Evolutionary conservation across 2,888 invertebrate genomes (phyloP), one percentile per base, ranked within the genome.

Genomic region (Drosophila lutescens): DNA sequence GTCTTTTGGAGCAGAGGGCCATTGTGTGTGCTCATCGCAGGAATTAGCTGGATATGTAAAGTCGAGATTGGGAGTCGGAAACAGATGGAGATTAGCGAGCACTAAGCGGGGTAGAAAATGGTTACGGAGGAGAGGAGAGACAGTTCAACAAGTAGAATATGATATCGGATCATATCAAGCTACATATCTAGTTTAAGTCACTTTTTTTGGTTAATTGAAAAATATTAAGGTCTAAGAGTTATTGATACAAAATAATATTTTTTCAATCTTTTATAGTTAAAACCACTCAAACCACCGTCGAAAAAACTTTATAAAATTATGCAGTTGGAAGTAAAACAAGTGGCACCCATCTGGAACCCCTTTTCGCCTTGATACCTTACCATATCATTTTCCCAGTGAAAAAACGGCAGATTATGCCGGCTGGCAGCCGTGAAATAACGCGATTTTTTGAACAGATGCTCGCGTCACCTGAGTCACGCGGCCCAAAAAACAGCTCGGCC

Each of bases 341-440:
- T 23, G 38, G 8, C 62, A 61, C 36, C 17, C 38, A 46, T 9
- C 12, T 17, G 38, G 15, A 60, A 38, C 20, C 43, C 55, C n/a
- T 26, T 20, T 9, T 1, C 13, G 15, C 20, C 15, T 13, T 60
- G 8, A 44, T 20, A n/a, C n/a, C 26, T 30, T 26, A 30, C 10
- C 4, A 10, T 15, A 12, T 20, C 8, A 34, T 60, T 26, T 26
- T 38, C 12, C 17, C 43, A 34, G 55, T 10, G 13, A 55, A 62
- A 40, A 34, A 41, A 58, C 30, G 46, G 17, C 17, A 15, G 12
- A 43, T 43, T 62, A 43, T 54, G 15, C 57, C 61, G 40, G 62
- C 51, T 56, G 26, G 54, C 67, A 80, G 61, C 63, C 72, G 63
- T 75, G 77, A 77, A 87, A 85, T 77, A 62, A 54, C 60, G 71